These are phyloP conservation scores for Galagoides demidoff DNA, from an alignment of 2,797 vertebrate genomes.

Conservation along the genomic window DNA sequence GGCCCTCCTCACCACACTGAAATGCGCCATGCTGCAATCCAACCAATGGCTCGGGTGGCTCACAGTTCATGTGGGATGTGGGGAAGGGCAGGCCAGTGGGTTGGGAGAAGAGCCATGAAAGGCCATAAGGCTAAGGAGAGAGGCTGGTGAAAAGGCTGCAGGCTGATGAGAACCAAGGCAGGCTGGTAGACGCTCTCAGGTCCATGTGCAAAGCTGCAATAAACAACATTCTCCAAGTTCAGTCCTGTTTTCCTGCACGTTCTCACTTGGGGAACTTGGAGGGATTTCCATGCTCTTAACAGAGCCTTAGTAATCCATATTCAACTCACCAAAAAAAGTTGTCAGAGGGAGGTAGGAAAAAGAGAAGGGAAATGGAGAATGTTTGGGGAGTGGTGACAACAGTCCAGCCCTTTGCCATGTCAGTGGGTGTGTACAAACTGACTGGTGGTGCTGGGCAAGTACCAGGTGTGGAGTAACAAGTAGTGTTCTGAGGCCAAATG, in stretches of 20 bases:
- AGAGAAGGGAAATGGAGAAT: conserved; percentile 24
- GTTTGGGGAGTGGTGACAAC: not conserved
- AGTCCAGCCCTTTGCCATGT: not conserved
- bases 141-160: conserved; percentile 73
- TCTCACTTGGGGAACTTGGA: conserved; percentile 46
- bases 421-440: not conserved
- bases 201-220: conserved; percentile 80
- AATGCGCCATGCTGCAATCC: fast-evolving
- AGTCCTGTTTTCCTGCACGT: conserved; percentile 63
- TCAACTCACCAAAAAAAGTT: conserved; percentile 22
- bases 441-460: not conserved
- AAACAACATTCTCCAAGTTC: conserved; percentile 68
- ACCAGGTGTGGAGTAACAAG: not conserved
- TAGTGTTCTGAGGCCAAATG: conserved; percentile 5
- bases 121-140: conserved; percentile 70
- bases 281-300: conserved; percentile 11
- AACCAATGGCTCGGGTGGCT: not conserved
- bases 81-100: not conserved
- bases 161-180: conserved; percentile 36
- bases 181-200: conserved; percentile 64
- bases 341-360: not conserved
- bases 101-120: not conserved
- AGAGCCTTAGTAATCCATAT: conserved; percentile 28
- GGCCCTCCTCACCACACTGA: not conserved
- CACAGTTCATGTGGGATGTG: not conserved